These are phyloP conservation scores for Semotilus atromaculatus DNA, from an alignment of 2,797 vertebrate genomes.

Conservation along the genomic window DNA sequence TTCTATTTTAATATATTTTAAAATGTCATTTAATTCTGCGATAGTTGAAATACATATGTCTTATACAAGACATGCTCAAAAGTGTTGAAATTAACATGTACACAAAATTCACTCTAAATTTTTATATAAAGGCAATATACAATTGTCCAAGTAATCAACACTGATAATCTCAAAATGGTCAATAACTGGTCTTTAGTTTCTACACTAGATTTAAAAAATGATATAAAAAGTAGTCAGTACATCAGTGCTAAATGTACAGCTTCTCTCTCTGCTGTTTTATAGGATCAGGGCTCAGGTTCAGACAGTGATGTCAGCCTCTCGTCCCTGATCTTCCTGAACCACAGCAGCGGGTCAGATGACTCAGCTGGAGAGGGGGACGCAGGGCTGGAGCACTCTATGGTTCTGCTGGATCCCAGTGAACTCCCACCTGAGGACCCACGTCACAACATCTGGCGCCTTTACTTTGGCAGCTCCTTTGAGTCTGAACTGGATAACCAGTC, in stretches of 20 bases:
- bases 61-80: too few species aligned
- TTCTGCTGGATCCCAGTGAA: slow-evolving; percentile 83
- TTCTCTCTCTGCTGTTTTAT: slow-evolving; percentile 32
- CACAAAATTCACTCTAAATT: neutral
- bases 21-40: neutral
- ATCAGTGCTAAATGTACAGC: neutral
- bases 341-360: slow-evolving; percentile 92
- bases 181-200: neutral
- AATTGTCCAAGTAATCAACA: too few species aligned
- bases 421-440: slow-evolving; percentile 80
- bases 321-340: slow-evolving; percentile 95
- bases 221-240: neutral
- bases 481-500: slow-evolving; percentile 89
- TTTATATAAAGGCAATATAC: too few species aligned
- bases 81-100: neutral
- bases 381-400: slow-evolving; percentile 82
- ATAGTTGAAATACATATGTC: too few species aligned
- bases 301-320: slow-evolving; percentile 95
- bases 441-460: slow-evolving; percentile 91
- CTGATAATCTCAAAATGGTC: neutral
- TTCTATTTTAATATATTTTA: neutral
- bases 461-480: slow-evolving; percentile 95
- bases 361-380: slow-evolving; percentile 84
- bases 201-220: neutral
- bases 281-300: slow-evolving; percentile 88